phyloP scores from a whole-genome alignment of 2,888 invertebrate genomes.

The Tupiocoris notatus region DNA sequence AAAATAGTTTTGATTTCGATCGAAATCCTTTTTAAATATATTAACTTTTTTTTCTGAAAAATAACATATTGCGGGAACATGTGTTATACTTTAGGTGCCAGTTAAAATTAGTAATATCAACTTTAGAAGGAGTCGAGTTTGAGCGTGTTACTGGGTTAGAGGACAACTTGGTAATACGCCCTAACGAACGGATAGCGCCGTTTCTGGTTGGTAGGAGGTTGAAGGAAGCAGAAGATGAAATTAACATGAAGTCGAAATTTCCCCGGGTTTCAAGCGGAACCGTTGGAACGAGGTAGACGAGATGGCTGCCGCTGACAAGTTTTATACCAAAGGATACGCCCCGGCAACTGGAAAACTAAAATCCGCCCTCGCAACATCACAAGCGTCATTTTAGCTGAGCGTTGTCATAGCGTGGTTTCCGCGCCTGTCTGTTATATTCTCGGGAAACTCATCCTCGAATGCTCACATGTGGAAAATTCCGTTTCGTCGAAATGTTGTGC shows the following conservation, averaged over 20 bases:
- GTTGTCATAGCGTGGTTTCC: not conserved
- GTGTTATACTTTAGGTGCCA: too few species aligned
- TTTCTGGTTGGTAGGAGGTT: not conserved
- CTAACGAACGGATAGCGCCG: not conserved
- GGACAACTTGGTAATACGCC: not conserved
- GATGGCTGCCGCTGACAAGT: not conserved
- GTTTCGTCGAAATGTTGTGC: too few species aligned
- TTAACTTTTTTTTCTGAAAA: too few species aligned
- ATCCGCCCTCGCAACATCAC: not conserved
- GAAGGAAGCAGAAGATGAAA: not conserved
- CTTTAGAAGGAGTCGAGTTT: too few species aligned
- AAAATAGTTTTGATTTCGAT: not conserved
- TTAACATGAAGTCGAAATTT: not conserved
- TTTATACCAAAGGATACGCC: not conserved
- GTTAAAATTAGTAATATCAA: too few species aligned
- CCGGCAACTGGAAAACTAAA: not conserved
- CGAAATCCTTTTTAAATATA: too few species aligned
- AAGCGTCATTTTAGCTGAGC: not conserved
- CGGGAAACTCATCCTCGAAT: not conserved
- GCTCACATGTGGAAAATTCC: not conserved
- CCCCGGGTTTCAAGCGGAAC: not conserved
- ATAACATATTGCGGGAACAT: too few species aligned
- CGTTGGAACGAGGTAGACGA: not conserved
- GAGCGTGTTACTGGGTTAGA: not conserved
- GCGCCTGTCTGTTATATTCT: not conserved